These are phyloP conservation scores for Eumerus sabulonum DNA, from an alignment of 2,888 invertebrate species.

Conservation along the genomic window DNA sequence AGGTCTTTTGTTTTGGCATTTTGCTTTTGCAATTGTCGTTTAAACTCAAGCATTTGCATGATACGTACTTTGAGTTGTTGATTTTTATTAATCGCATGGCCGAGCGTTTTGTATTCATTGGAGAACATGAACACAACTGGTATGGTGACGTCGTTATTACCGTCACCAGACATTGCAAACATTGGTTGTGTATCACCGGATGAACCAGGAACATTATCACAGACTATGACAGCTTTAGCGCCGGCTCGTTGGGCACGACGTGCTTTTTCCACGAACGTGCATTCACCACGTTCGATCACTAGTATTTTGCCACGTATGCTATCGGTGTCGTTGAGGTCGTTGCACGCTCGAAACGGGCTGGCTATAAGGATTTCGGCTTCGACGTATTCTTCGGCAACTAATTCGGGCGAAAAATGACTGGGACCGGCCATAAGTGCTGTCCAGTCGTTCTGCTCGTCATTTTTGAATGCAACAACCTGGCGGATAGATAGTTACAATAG, in stretches of 20 bases:
- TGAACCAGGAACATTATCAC: constrained; percentile 89
- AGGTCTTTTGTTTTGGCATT: constrained; percentile 58
- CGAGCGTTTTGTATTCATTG: constrained; percentile 85
- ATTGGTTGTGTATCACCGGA: constrained; percentile 88
- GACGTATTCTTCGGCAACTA: constrained; percentile 83
- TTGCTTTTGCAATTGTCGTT: constrained; percentile 73
- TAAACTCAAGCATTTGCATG: constrained; percentile 79
- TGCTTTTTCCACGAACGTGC: constrained; percentile 96
- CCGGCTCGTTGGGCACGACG: constrained; percentile 89
- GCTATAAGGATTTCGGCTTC: constrained; percentile 84
- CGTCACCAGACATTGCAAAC: constrained; percentile 98
- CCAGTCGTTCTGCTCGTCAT: constrained; percentile 77
- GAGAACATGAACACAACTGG: constrained; percentile 95
- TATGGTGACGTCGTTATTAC: constrained; percentile 90
- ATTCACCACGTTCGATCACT: constrained; percentile 93
- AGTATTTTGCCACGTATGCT: constrained; percentile 87
- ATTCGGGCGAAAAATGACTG: constrained; percentile 92
- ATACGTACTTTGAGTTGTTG: constrained; percentile 80
- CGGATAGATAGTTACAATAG: constrained; percentile 22
- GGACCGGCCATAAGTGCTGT: constrained; percentile 88
- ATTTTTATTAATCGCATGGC: constrained; percentile 81
- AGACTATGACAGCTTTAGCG: constrained; percentile 90
- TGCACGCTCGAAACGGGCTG: constrained; percentile 85
- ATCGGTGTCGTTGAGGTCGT: constrained; percentile 81
- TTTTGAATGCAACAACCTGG: constrained; percentile 78